Evolutionary conservation across 1,140 invertebrate species (phyloP), one percentile per base, ranked within the genome.

Genomic region (Batillaria attramentaria): DNA sequence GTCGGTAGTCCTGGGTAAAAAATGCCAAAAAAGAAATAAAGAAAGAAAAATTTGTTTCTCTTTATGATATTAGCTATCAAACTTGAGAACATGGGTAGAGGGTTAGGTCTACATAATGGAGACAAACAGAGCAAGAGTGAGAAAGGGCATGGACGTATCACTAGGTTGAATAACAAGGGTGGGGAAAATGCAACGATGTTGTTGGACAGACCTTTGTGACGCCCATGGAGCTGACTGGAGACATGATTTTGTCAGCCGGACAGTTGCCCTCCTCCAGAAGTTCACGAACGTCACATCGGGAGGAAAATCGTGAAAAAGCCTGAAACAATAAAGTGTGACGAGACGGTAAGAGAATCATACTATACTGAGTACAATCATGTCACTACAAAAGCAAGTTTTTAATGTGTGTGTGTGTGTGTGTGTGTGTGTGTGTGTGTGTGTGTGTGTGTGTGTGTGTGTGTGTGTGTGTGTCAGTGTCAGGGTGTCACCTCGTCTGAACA

Each of bases 401-500:
- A 70, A 37, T 10, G 4, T 8, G 10, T 18, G 8, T 16, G 6
- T 33, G 68, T 18, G 35, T 10, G 20, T 35, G 46, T 76, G 33
- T 43, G 31, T 62, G 57, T 28, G 57, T 62, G 57, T 28, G 57
- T 66, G 62, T 33, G 62, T 66, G 62, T 33, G 62, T 66, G 62
- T 66, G 62, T 66, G 62, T 66, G 62, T 66, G 62, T 66, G 62
- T 66, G 62, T 66, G 62, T 66, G 31, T 66, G 62, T 66, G 62
- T 66, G 62, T 33, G 62, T 66, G 62, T 66, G 62, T 33, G 24
- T 13, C 50, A 65, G 35, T n/a, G 3, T 8, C 1, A 54, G 28
- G 31, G 16, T 60, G 10, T 93, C 91, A 95, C 94, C 24, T 95
- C 93, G 83, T 95, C 93, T 75, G 94, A 94, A 91, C 97, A 99